phyloP scores from a whole-genome alignment of 2,113 vertebrate genomes.

The Seriola rivoliana region DNA sequence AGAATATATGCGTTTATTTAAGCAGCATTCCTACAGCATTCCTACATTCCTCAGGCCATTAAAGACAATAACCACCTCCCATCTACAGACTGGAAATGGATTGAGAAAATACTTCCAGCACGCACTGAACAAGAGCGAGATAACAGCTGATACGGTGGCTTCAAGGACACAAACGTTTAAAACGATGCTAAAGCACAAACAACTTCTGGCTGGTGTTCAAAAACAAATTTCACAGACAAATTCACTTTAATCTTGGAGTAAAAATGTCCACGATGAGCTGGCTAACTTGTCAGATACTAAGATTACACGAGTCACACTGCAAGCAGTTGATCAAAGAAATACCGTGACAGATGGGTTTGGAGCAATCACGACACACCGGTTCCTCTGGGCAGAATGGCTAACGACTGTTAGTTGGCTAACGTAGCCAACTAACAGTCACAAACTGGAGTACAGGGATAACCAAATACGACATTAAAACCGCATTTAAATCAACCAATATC shows the following conservation, averaged over 20 bases:
- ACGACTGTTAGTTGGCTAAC: background rate
- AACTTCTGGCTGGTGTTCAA: background rate
- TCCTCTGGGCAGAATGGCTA: constrained; percentile 7
- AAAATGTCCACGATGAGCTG: no score
- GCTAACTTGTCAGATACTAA: background rate
- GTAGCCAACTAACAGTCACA: constrained; percentile 17
- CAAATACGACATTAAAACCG: accelerated
- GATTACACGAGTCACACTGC: background rate
- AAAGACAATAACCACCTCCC: background rate
- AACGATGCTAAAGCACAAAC: no score
- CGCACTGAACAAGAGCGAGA: background rate
- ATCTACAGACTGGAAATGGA: background rate
- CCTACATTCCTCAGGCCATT: background rate
- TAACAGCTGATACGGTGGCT: background rate
- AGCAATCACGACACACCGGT: constrained; percentile 58
- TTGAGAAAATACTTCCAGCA: background rate
- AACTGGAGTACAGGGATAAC: background rate
- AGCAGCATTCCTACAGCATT: background rate
- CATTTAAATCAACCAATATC: no score
- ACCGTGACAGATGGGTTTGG: constrained; percentile 19
- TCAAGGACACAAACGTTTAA: background rate
- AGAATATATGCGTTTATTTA: background rate
- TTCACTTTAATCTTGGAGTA: background rate
- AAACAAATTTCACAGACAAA: background rate
- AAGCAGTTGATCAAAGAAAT: constrained; percentile 4